These are phyloP conservation scores for Zaprionus taronus DNA, from an alignment of 1,140 invertebrate species.

Conservation along the genomic window DNA sequence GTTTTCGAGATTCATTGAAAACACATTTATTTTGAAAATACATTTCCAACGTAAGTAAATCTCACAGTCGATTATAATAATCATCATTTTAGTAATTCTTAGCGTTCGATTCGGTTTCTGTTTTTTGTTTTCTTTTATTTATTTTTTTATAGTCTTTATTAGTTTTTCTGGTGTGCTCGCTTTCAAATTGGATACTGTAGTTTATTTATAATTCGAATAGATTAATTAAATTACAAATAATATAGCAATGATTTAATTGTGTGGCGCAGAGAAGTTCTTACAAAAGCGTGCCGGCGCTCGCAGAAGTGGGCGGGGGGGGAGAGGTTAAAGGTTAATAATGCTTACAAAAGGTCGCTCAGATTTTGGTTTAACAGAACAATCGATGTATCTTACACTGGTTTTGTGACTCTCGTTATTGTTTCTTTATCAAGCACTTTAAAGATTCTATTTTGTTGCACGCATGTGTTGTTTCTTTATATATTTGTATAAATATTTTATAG, in stretches of 20 bases:
- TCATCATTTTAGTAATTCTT: slow-evolving; percentile 21
- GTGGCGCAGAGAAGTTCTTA: slow-evolving; percentile 23
- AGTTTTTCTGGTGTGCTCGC: slow-evolving; percentile 59
- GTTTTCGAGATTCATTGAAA: slow-evolving; percentile 21
- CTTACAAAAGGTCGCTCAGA: slow-evolving; percentile 12
- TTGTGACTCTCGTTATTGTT: slow-evolving; percentile 31
- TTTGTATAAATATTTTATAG: slow-evolving; percentile 28
- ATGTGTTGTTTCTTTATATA: slow-evolving; percentile 40
- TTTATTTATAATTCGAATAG: slow-evolving; percentile 57
- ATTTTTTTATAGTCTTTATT: slow-evolving; percentile 72
- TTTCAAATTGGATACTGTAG: slow-evolving; percentile 38
- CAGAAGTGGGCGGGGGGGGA: neutral
- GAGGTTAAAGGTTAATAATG: slow-evolving; percentile 12
- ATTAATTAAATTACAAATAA: slow-evolving; percentile 67
- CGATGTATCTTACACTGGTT: slow-evolving; percentile 38
- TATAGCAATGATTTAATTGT: slow-evolving; percentile 14
- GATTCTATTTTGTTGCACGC: slow-evolving; percentile 37
- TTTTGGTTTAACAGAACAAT: slow-evolving; percentile 25
- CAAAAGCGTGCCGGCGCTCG: slow-evolving; percentile 62
- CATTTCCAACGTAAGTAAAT: slow-evolving; percentile 15
- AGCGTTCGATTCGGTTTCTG: neutral
- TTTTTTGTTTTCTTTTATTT: slow-evolving; percentile 44
- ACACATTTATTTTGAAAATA: slow-evolving; percentile 39
- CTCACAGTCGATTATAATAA: slow-evolving; percentile 23
- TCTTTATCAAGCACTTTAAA: slow-evolving; percentile 28